Evolutionary conservation across 2,888 invertebrate genomes (phyloP), one percentile per base, ranked within the genome.

Genomic region (Tachina grossa): DNA sequence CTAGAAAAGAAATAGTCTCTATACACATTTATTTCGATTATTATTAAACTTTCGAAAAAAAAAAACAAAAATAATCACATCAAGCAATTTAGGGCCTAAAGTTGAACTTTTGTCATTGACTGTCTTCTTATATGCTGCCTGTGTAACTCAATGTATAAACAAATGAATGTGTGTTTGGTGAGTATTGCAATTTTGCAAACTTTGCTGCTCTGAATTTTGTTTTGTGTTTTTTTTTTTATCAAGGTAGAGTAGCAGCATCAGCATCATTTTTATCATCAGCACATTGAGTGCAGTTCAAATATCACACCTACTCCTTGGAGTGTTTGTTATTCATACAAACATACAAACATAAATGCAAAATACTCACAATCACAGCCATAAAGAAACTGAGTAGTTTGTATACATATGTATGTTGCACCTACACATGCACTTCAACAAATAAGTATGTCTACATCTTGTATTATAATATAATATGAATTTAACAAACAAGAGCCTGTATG

Each of bases 201-300:
- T n/a, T 39, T 31, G 39, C 49, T 31, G 39, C 49, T 66, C 39
- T 72, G 51, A 47, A 43, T 74, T 66, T 31, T 31, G 31, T 31
- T 31, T 31, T 31, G 31, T 31, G 2, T 31, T 31, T 31, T 31
- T 31, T 31, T 31, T 31, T 31, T 71, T 31, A 55, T 79, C 45
- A 55, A 83, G 65, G 66, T 65, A 68, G 43, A 85, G 84, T 66
- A 66, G 63, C 74, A 69, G 49, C 66, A 71, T 45, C 72, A 72
- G 51, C 65, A 55, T 47, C 74, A 63, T 68, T 68, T 65, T 69
- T 68, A 81, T 72, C 80, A 75, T 66, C 75, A 69, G 51, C 79
- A 72, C 57, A 57, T 89, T 85, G 57, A 90, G 90, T 90, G 90
- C 88, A 90, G 90, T 89, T 90, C 89, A 90, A 90, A 90, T 88